These are phyloP conservation scores for Nanger granti DNA, from an alignment of 2,113 vertebrate species.

Conservation along the genomic window DNA sequence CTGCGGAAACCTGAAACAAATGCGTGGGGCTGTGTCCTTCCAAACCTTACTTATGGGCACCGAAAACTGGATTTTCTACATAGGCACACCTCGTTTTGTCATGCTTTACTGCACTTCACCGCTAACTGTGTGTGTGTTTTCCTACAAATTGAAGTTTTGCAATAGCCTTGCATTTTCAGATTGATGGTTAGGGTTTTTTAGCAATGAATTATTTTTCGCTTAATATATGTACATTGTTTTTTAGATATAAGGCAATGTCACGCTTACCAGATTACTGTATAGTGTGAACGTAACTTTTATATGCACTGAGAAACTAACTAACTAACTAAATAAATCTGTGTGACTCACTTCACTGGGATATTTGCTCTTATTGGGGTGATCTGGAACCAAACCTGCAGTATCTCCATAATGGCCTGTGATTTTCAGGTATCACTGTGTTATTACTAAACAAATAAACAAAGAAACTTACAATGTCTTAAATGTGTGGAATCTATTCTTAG, in stretches of 20 bases:
- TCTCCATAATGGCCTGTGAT: neutral
- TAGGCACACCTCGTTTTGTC: neutral
- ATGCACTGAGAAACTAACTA: neutral
- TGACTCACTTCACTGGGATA: neutral
- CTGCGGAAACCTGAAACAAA: fast-evolving
- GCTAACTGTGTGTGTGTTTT: neutral
- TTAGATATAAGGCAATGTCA: neutral
- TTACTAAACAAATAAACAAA: neutral
- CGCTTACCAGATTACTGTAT: neutral
- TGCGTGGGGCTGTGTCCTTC: fast-evolving
- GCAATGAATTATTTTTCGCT: neutral
- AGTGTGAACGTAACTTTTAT: neutral
- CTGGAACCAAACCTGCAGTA: neutral
- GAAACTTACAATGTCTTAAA: neutral
- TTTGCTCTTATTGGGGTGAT: neutral
- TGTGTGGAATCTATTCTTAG: neutral
- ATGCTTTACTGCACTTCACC: neutral
- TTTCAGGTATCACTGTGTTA: neutral
- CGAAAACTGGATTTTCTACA: neutral
- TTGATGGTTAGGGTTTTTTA: neutral
- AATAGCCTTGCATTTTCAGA: neutral
- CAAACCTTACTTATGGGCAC: neutral
- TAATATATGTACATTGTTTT: neutral
- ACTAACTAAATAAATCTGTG: neutral
- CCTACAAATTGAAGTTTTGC: neutral